A percentile compares a stretch with the other conserved stretches of the same genome.
Evolutionary conservation across 2,797 vertebrate genomes (phyloP).

Genomic region (Prunella strophiata): DNA sequence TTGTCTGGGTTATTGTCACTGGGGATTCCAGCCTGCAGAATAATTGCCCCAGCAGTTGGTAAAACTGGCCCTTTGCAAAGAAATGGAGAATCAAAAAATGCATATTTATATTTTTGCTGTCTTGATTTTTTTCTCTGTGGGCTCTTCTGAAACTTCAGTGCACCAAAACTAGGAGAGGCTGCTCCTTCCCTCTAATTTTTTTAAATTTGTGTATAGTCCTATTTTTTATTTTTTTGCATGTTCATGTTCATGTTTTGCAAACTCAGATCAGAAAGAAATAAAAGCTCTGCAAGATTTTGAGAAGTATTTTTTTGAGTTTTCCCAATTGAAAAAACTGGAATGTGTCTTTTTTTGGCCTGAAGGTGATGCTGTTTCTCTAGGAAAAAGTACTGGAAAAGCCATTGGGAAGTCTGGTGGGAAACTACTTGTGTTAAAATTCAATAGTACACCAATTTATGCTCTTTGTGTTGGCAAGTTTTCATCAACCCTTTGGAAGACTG

Average conservation of each 20-base stretch:
- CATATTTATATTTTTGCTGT: rapidly evolving
- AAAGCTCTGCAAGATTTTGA: background rate
- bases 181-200: no score
- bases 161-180: background rate
- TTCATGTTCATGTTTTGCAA: background rate
- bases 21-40: background rate
- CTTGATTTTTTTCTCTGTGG: background rate
- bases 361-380: slow-evolving; percentile 75
- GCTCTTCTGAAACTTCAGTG: background rate
- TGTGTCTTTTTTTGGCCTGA: slow-evolving; percentile 22
- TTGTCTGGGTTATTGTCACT: background rate
- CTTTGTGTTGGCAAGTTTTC: background rate
- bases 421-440: background rate
- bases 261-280: background rate
- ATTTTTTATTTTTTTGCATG: background rate
- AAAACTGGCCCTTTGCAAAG: background rate
- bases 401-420: background rate
- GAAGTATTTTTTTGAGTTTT: background rate
- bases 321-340: background rate
- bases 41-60: background rate
- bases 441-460: background rate
- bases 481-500: background rate
- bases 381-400: background rate
- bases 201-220: background rate
- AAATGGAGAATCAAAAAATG: background rate